Evolutionary conservation across 2,888 invertebrate genomes (phyloP), one percentile per base, ranked within the genome.

Genomic region (Adineta ricciae): DNA sequence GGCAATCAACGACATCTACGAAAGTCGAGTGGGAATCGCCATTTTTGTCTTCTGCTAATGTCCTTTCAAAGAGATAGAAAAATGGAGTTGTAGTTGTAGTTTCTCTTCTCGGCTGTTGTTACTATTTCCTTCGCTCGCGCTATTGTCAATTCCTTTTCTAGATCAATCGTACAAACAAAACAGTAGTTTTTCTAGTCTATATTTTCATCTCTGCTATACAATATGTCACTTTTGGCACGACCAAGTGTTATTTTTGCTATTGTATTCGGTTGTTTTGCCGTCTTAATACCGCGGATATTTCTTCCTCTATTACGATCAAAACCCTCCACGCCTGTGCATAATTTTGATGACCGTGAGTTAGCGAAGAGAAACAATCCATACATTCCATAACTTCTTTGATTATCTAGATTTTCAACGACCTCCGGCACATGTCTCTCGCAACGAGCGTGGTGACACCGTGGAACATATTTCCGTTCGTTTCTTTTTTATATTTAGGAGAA

Each of bases 231-330:
- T 56, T 46, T 54, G n/a, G 56, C 84, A n/a, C 73, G 73, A 27
- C 86, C 86, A 82, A 84, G 84, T 82, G 82, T 86, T 27, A 84
- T 86, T 27, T 50, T 86, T 24, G 84, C 82, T 21, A 54, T 86
- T 49, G 84, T 86, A 24, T 36, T 86, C 14, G 82, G 41, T 16
- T 86, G 86, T 38, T 86, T 86, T 83, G 86, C 84, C 1, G 36
- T 86, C 4, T 83, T 86, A 36, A 49, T 84, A 64, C 86, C 86
- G 49, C 84, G 84, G 84, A 49, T 86, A 9, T 86, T 86, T 83
- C 24, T 78, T 27, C 86, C 86, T 41, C 27, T 86, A 64, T 86
- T 86, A 36, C 56, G 83, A 78, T 78, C 41, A 24, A 78, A 78
- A 41, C 78, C 78, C 24, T 16, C 78, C 5, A 14, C 19, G 32